phyloP scores from a whole-genome alignment of 2,797 vertebrate species.

The Pogonophryne albipinna region DNA sequence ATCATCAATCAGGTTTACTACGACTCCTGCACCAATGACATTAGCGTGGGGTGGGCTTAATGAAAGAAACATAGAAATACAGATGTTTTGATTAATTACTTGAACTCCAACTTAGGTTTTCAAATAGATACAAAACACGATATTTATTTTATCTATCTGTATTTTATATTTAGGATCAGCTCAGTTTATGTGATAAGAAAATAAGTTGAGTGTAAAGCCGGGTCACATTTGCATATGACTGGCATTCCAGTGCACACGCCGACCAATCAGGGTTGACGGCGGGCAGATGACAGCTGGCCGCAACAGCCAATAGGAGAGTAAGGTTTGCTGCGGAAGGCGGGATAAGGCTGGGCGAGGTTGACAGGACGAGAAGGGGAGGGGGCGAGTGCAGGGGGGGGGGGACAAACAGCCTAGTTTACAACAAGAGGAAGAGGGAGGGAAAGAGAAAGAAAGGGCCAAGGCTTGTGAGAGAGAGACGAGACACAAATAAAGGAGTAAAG shows the following conservation, averaged over 20 bases:
- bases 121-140: not conserved
- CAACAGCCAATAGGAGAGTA: conserved; percentile 70
- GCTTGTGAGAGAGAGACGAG: conserved; percentile 51
- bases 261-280: conserved; percentile 77
- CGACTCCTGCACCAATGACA: conserved; percentile 67
- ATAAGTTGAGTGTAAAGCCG: conserved; percentile 21
- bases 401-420: conserved; percentile 84
- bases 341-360: conserved; percentile 88
- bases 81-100: conserved; percentile 16
- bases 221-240: conserved; percentile 88
- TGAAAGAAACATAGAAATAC: conserved; percentile 47
- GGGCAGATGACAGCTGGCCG: conserved; percentile 63
- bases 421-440: conserved; percentile 87
- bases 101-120: not conserved
- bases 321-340: conserved; percentile 62
- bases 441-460: conserved; percentile 78
- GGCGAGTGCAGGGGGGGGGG: conserved; percentile 64
- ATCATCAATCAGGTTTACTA: conserved; percentile 72
- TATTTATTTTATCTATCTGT: not conserved
- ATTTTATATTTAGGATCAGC: conserved; percentile 26
- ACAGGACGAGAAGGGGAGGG: conserved; percentile 81
- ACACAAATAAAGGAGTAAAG: conserved; percentile 75
- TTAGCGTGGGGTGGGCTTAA: conserved; percentile 45
- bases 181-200: not conserved
- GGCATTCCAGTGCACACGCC: conserved; percentile 85